A percentile compares a stretch with the other conserved stretches of the same genome.
Evolutionary conservation across 2,797 vertebrate species (phyloP).

Genomic region (Tympanoctomys barrerae): DNA sequence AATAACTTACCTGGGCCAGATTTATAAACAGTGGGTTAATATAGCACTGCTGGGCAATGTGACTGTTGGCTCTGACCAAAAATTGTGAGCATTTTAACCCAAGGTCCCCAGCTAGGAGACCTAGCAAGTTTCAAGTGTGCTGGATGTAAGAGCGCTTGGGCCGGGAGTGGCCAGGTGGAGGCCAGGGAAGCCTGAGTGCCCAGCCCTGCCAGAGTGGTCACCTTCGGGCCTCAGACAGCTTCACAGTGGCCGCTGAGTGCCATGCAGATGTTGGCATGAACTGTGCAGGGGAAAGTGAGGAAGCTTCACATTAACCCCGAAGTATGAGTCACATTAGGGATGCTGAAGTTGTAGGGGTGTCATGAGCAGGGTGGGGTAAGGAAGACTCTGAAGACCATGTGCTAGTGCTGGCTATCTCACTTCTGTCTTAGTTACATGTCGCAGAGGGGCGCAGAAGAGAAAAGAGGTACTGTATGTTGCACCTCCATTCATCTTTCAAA

Average conservation of each 20-base stretch:
- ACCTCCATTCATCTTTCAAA: neutral
- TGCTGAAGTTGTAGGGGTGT: neutral
- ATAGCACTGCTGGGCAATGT: neutral
- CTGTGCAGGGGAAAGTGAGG: neutral
- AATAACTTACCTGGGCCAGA: slow-evolving; percentile 11
- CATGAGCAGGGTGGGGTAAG: neutral
- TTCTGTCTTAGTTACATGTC: neutral
- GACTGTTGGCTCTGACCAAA: neutral
- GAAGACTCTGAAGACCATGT: neutral
- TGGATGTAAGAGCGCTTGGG: neutral
- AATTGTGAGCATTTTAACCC: slow-evolving; percentile 11
- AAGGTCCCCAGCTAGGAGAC: neutral
- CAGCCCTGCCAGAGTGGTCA: neutral
- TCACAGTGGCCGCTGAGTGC: neutral
- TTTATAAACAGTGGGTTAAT: slow-evolving; percentile 56
- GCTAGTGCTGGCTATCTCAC: neutral
- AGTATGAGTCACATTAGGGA: neutral
- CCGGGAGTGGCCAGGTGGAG: neutral
- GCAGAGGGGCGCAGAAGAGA: neutral
- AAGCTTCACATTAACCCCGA: neutral
- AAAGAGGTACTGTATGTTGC: neutral
- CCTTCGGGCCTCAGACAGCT: neutral
- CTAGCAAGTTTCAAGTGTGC: neutral
- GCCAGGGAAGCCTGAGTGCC: neutral
- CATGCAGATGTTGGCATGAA: neutral